A percentile compares a stretch with the other conserved stretches of the same genome.
These are phyloP conservation scores for Dryococelus australis DNA, from an alignment of 2,888 invertebrate species.

Conservation along the genomic window DNA sequence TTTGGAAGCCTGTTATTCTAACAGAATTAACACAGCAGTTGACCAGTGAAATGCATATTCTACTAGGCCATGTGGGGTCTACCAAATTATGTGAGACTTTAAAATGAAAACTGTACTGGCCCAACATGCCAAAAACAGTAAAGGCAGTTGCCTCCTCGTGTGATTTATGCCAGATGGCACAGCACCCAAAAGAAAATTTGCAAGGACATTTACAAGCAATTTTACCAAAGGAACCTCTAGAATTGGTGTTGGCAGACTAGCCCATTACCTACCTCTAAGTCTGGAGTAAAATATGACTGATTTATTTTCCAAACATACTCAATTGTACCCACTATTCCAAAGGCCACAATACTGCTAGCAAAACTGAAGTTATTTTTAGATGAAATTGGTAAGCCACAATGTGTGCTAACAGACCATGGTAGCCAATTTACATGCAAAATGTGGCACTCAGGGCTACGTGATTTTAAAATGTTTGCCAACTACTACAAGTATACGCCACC, in stretches of 20 bases:
- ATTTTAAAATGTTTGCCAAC: neutral
- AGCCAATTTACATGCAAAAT: neutral
- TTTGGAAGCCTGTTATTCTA: neutral
- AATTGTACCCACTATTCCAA: neutral
- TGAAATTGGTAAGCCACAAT: neutral
- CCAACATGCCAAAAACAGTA: neutral
- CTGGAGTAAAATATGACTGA: neutral
- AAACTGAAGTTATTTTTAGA: neutral
- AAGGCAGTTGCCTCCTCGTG: neutral
- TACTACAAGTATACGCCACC: neutral
- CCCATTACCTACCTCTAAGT: neutral
- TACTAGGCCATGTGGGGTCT: neutral
- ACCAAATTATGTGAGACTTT: neutral
- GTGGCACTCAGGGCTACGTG: neutral
- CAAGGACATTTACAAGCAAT: neutral
- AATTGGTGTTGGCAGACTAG: neutral
- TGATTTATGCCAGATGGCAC: neutral
- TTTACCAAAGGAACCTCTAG: too few relatives aligned
- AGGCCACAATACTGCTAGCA: neutral
- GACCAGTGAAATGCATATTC: neutral
- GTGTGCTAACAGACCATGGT: neutral
- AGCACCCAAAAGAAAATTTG: neutral
- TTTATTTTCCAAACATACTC: neutral
- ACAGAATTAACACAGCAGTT: neutral
- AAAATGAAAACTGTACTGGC: neutral